These are phyloP conservation scores for Lasius platythorax DNA, from an alignment of 2,888 invertebrate species.

Conservation along the genomic window DNA sequence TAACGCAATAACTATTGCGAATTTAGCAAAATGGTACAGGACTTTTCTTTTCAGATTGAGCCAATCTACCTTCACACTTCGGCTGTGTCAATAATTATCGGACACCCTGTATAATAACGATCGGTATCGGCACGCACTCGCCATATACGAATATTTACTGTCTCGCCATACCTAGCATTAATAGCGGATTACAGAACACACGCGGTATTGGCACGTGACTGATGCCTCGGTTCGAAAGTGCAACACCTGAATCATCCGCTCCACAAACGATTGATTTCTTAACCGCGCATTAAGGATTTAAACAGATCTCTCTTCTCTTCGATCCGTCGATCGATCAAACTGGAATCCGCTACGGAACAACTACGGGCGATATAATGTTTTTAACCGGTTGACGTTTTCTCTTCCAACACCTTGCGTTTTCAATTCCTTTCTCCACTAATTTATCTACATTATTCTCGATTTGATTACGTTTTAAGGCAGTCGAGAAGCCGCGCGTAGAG, in stretches of 20 bases:
- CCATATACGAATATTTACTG: slow-evolving; percentile 30
- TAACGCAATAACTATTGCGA: too few species aligned
- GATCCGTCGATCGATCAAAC: slow-evolving; percentile 31
- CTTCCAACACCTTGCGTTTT: neutral
- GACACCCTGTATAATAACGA: too few species aligned
- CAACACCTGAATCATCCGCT: slow-evolving; percentile 33
- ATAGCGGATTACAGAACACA: slow-evolving; percentile 15
- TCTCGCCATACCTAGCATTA: slow-evolving; percentile 32
- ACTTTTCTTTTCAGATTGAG: too few species aligned
- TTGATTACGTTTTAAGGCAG: neutral
- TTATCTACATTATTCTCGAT: neutral
- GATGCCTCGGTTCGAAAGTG: slow-evolving; percentile 33
- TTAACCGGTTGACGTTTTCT: slow-evolving; percentile 6
- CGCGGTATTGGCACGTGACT: slow-evolving; percentile 15
- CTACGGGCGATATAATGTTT: slow-evolving; percentile 11
- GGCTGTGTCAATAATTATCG: too few species aligned
- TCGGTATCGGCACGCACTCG: neutral
- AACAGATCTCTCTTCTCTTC: neutral
- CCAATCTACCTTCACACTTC: too few species aligned
- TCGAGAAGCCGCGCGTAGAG: neutral
- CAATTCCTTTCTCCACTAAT: neutral
- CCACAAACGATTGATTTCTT: slow-evolving; percentile 37
- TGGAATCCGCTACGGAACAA: slow-evolving; percentile 8
- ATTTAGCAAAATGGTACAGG: too few species aligned
- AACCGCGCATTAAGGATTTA: slow-evolving; percentile 13